Percentiles rank a stretch among this genome's conserved stretches.
Evolutionary conservation across 2,888 invertebrate species (phyloP).

Genomic region (Kryphioiulus occultus): DNA sequence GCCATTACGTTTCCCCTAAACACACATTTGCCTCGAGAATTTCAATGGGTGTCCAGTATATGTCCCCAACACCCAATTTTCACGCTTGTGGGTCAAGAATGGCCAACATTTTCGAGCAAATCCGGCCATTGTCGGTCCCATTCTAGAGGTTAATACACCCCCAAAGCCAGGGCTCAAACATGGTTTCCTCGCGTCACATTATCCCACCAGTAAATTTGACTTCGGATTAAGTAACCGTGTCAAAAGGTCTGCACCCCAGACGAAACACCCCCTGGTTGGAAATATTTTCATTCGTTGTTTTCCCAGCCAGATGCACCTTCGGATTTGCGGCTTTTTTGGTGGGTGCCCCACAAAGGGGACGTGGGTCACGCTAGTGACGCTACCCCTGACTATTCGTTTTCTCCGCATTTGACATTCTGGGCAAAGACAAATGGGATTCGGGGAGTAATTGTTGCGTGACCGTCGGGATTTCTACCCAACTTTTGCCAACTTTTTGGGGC

Average conservation of each 20-base stretch:
- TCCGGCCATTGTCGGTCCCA: neutral
- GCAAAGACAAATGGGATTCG: neutral
- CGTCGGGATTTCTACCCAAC: neutral
- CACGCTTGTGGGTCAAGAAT: conserved; percentile 8
- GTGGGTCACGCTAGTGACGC: conserved; percentile 9
- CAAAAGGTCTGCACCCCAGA: neutral
- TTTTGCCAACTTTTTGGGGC: neutral
- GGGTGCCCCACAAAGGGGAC: conserved; percentile 8
- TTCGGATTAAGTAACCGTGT: neutral
- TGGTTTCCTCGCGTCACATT: neutral
- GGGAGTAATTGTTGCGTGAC: conserved; percentile 9
- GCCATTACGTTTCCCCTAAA: neutral
- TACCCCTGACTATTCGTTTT: neutral
- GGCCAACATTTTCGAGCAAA: neutral
- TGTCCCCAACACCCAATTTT: neutral
- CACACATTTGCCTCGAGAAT: neutral
- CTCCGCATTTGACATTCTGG: neutral
- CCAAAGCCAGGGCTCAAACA: neutral
- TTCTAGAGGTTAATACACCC: neutral
- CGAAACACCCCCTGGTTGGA: neutral
- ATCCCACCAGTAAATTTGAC: neutral
- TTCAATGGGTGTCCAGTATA: neutral
- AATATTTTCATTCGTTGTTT: conserved; percentile 12
- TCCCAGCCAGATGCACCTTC: neutral
- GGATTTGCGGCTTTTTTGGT: neutral